These are phyloP conservation scores for Saxidomus purpurata DNA, from an alignment of 1,140 invertebrate species.

Conservation along the genomic window DNA sequence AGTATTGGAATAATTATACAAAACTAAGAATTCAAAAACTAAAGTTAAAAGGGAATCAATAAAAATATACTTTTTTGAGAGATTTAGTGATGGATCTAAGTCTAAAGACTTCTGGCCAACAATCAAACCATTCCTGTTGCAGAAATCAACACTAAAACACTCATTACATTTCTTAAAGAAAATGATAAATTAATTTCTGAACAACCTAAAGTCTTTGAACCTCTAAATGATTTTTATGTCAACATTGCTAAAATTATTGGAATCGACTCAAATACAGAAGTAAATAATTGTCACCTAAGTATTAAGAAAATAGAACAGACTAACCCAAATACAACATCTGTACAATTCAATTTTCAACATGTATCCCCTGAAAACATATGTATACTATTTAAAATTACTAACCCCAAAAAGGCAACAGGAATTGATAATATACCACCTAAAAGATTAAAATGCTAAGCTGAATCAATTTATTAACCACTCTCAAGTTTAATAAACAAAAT, in stretches of 20 bases:
- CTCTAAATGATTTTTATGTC: not conserved
- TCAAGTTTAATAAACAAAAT: not conserved
- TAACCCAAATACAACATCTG: no score
- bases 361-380: not conserved
- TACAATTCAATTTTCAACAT: not conserved
- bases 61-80: slow-evolving; percentile 28
- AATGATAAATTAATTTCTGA: not conserved
- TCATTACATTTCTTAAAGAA: not conserved
- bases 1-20: slow-evolving; percentile 24
- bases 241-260: slow-evolving; percentile 5
- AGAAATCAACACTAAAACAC: not conserved
- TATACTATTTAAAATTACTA: not conserved
- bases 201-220: not conserved
- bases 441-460: not conserved
- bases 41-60: not conserved
- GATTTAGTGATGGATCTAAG: slow-evolving; percentile 36
- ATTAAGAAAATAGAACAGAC: not conserved
- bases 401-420: not conserved
- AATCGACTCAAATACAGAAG: not conserved
- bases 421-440: not conserved
- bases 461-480: not conserved
- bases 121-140: slow-evolving; percentile 30
- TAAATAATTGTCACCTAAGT: not conserved
- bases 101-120: slow-evolving; percentile 41
- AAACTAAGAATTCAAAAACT: not conserved